Evolutionary conservation across 2,797 vertebrate species (phyloP).

Genomic region (Labroides dimidiatus): DNA sequence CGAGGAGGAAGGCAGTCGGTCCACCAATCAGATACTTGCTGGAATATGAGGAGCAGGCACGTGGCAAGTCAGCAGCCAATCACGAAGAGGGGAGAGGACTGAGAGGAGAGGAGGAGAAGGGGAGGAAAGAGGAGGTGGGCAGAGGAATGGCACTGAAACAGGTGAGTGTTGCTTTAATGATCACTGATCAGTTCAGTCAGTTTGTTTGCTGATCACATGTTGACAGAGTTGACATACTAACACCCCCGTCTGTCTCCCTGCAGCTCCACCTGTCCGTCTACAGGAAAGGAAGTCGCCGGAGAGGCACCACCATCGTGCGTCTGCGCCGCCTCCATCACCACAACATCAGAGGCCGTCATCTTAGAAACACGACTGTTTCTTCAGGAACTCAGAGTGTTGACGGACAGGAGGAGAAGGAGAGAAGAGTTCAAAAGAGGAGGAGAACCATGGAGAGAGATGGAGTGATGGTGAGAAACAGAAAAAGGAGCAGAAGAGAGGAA

Average conservation of each 20-base stretch:
- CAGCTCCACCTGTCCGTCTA: constrained; percentile 13
- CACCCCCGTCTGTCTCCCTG: constrained; percentile 6
- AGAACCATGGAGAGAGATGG: not conserved
- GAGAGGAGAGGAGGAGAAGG: too few species aligned
- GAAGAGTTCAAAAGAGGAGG: not conserved
- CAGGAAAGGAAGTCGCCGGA: not conserved
- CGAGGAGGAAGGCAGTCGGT: constrained; percentile 19
- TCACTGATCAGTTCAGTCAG: too few species aligned
- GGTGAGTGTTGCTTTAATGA: not conserved
- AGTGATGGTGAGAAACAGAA: not conserved
- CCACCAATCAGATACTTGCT: constrained; percentile 34
- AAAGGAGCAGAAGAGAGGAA: not conserved
- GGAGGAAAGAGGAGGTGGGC: too few species aligned
- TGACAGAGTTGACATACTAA: not conserved
- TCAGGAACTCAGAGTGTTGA: not conserved
- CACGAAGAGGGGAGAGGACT: too few species aligned
- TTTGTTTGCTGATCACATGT: too few species aligned
- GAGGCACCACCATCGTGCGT: not conserved
- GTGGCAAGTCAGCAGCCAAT: too few species aligned
- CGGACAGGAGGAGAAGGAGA: not conserved
- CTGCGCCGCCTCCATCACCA: too few species aligned
- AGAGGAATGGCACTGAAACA: not conserved
- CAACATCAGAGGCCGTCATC: too few species aligned
- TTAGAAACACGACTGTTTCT: too few species aligned
- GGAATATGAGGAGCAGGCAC: constrained; percentile 31